Evolutionary conservation across 2,113 vertebrate species (phyloP).

Genomic region (Hepsetus odoe): DNA sequence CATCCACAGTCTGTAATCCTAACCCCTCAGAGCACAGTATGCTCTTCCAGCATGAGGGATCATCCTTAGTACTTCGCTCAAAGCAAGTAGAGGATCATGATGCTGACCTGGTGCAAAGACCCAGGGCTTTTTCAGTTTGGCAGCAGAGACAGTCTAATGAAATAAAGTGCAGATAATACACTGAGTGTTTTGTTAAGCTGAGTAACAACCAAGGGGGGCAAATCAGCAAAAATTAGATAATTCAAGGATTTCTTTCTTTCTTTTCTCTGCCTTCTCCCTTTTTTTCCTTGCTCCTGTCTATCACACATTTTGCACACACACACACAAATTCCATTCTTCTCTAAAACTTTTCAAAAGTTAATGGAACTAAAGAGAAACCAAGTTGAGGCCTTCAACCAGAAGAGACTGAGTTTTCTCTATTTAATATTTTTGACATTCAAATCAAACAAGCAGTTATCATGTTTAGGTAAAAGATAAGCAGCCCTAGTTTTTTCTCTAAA

Average conservation of each 20-base stretch:
- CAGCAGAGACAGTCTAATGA: neutral
- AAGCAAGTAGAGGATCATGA: neutral
- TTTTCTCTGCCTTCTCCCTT: neutral
- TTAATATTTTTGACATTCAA: too few species aligned
- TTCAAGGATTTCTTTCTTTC: neutral
- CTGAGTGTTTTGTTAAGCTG: neutral
- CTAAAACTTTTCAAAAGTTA: neutral
- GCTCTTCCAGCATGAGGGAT: neutral
- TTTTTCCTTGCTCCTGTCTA: neutral
- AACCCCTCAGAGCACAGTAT: neutral
- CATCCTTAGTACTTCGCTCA: neutral
- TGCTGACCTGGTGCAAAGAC: neutral
- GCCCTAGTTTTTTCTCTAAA: too few species aligned
- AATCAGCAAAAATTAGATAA: constrained; percentile 14
- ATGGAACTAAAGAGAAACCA: neutral
- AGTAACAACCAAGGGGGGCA: neutral
- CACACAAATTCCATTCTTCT: neutral
- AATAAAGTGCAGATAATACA: neutral
- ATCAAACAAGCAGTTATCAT: too few species aligned
- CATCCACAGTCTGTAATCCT: neutral
- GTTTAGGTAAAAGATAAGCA: too few species aligned
- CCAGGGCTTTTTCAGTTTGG: neutral
- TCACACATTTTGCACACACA: too few species aligned
- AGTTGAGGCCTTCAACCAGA: neutral
- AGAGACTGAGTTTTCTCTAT: too few species aligned